Base-by-base conservation (phyloP, 2,888 invertebrate species). In the Carpatolechia fugitivella region DNA sequence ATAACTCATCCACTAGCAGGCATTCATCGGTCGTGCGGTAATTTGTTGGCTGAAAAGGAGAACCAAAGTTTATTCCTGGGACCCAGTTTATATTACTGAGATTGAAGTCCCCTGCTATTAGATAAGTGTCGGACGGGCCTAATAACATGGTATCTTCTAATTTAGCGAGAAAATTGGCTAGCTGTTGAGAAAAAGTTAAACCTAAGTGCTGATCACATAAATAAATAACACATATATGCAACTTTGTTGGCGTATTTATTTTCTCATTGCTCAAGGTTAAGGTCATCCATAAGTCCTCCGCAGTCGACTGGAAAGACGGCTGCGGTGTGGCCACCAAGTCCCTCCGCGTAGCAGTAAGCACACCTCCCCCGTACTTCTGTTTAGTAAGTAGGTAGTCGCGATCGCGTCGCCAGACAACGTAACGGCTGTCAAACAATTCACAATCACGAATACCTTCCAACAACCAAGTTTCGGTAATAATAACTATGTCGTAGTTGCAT, bases 71-170 rank as follows among this genome's bases (percentile, higher is more conserved):
- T 0, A 0, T 3, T 11, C n/a, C 14, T 0, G 20, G 20, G 8
- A 7, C 3, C 41, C 52, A 57, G 3, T 4, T 7, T 14, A 57
- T 54, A 18, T n/a, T 16, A 16, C 56, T 56, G 31, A 56, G 11
- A 20, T 56, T 59, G 53, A 59, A 55, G 31, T 56, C 55, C 0
- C 54, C 54, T 0, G 52, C 10, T 6, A 49, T 52, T 3, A 57
- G 33, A 24, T 20, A 54, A 1, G 10, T 14, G 10, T 57, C 54
- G 0, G 20, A 13, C 0, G 48, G 16, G 7, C 41, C 29, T 10
- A 11, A 8, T 3, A 47, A 3, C 8, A 51, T 41, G 1, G 11
- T 29, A 13, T 47, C 35, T 24, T 30, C 11, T 33, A 54, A 14
- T 6, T 47, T 51, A 6, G 8, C 29, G 0, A 56, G 11, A 40